Percentiles rank a stretch among this genome's conserved stretches.
phyloP scores from a whole-genome alignment of 2,113 vertebrate species.

The Dicrurus megarhynchus region DNA sequence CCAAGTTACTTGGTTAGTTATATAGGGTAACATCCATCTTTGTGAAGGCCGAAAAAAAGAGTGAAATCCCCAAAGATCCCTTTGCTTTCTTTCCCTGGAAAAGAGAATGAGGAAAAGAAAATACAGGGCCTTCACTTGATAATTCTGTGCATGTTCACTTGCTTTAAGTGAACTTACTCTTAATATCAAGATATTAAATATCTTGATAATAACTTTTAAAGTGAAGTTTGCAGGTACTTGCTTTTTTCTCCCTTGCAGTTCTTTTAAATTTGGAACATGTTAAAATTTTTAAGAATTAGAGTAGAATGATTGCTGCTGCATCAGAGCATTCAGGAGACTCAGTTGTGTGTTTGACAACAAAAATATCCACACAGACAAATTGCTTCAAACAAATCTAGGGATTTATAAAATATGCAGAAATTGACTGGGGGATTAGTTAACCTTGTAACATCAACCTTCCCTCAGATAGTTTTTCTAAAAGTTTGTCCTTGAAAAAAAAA shows the following conservation, averaged over 20 bases:
- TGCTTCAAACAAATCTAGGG: background rate
- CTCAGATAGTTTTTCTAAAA: background rate
- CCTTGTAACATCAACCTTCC: background rate
- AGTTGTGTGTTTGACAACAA: background rate
- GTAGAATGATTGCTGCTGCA: background rate
- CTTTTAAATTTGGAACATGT: background rate
- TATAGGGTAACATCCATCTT: background rate
- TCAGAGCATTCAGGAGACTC: background rate
- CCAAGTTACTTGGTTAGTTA: background rate
- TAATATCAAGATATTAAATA: background rate
- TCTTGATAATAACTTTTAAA: background rate
- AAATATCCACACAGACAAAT: background rate
- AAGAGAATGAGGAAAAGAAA: background rate
- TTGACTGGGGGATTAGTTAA: background rate
- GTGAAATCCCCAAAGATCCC: background rate
- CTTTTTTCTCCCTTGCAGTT: background rate
- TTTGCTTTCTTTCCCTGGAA: background rate
- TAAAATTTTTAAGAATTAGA: background rate
- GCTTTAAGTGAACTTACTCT: too few relatives aligned
- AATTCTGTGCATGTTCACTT: background rate
- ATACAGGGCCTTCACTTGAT: background rate
- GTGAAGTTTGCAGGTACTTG: background rate
- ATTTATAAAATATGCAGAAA: background rate
- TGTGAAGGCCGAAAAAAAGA: background rate
- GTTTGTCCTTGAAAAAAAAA: background rate